Percentiles rank a stretch among this genome's conserved stretches.
Evolutionary conservation across 2,797 vertebrate genomes (phyloP).

Genomic region (Cyprinella venusta): DNA sequence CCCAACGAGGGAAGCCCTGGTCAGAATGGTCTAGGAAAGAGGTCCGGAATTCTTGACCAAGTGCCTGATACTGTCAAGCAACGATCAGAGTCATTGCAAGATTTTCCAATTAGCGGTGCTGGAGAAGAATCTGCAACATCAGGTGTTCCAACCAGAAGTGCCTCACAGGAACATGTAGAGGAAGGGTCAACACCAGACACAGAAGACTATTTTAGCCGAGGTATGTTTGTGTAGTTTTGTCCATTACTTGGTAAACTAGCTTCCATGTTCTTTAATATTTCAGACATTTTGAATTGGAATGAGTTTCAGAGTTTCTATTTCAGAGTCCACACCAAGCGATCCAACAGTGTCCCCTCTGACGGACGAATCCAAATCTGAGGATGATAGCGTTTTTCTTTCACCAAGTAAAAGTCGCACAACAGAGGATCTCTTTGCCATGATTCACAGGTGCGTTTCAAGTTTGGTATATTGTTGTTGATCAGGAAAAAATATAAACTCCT

Average conservation of each 20-base stretch:
- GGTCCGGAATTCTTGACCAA: conserved; percentile 72
- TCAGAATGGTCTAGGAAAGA: conserved; percentile 70
- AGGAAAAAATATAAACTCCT: neutral
- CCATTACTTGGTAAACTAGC: neutral
- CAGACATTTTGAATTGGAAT: neutral
- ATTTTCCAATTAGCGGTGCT: conserved; percentile 69
- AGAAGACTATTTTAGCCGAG: conserved; percentile 84
- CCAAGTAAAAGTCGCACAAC: conserved; percentile 92
- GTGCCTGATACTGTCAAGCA: conserved; percentile 79
- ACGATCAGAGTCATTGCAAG: conserved; percentile 70
- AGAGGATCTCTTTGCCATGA: conserved; percentile 96
- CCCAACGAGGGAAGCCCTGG: conserved; percentile 57
- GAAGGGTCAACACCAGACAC: conserved; percentile 70
- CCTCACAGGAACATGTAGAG: conserved; percentile 81
- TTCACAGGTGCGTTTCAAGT: conserved; percentile 86
- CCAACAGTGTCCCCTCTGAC: conserved; percentile 78
- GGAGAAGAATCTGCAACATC: conserved; percentile 76
- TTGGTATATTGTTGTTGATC: neutral
- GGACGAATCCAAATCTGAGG: conserved; percentile 83
- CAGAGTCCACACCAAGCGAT: conserved; percentile 86
- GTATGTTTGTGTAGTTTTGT: conserved; percentile 64
- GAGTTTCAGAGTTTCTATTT: conserved; percentile 48
- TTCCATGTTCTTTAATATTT: neutral
- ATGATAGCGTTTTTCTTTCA: conserved; percentile 87
- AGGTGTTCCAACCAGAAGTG: conserved; percentile 85